Conservation (phyloP, 2,888 invertebrate genomes). For the Eilema depressum region DNA sequence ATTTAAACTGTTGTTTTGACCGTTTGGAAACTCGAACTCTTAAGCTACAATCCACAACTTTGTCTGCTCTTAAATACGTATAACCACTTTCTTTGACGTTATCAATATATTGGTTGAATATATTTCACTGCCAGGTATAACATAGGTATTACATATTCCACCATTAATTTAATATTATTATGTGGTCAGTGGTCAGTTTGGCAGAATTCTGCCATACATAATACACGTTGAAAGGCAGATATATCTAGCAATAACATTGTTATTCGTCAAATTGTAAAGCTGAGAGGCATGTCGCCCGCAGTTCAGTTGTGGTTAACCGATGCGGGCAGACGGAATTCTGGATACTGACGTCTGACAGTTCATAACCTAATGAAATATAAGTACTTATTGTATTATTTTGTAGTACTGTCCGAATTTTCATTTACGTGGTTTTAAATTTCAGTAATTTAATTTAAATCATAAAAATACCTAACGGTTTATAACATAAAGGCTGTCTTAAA, state of each 20-base stretch:
- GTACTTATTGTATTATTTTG: slow-evolving; percentile 12
- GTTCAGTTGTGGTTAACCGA: slow-evolving; percentile 75
- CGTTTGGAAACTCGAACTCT: no score
- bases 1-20: no score
- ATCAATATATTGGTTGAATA: background rate
- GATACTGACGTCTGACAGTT: slow-evolving; percentile 54
- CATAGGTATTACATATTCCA: no score
- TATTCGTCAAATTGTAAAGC: slow-evolving; percentile 63
- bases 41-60: no score
- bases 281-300: slow-evolving; percentile 66
- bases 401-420: background rate
- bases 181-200: background rate
- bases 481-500: no score
- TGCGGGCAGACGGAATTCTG: slow-evolving; percentile 71
- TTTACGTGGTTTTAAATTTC: background rate
- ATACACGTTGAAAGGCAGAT: slow-evolving; percentile 20
- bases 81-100: no score
- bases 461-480: no score
- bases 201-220: slow-evolving; percentile 4
- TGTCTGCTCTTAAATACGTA: no score
- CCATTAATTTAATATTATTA: background rate
- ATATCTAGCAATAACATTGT: slow-evolving; percentile 57
- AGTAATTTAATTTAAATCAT: no score
- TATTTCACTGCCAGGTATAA: background rate
- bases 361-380: slow-evolving; percentile 45